Conservation (phyloP, 2,888 invertebrate genomes). For the Meloe dianella region DNA sequence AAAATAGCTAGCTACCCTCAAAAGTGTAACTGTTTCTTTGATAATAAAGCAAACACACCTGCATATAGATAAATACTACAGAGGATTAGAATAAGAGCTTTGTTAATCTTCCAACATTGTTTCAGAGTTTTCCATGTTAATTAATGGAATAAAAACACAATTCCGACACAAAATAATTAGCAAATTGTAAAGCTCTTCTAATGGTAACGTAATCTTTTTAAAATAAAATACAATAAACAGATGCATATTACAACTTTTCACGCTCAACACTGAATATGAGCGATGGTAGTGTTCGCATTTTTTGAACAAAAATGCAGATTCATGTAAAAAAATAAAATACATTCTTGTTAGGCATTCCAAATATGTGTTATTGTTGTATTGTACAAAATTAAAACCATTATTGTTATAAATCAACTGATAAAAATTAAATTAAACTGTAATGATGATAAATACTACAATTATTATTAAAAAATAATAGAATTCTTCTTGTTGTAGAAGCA, state of each 20-base stretch:
- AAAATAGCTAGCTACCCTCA: not conserved
- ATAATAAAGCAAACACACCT: not conserved
- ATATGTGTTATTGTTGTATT: too few relatives aligned
- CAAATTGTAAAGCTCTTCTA: not conserved
- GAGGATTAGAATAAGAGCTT: not conserved
- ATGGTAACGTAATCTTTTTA: not conserved
- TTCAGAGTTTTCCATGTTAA: not conserved
- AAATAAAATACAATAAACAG: not conserved
- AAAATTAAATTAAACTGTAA: too few relatives aligned
- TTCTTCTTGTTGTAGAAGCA: too few relatives aligned
- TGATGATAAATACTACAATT: too few relatives aligned
- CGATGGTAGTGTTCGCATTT: too few relatives aligned
- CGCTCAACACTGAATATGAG: not conserved
- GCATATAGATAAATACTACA: not conserved
- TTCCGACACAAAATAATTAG: not conserved
- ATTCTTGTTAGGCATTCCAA: too few relatives aligned
- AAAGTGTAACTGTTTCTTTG: not conserved
- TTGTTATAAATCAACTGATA: too few relatives aligned
- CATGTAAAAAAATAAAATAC: too few relatives aligned
- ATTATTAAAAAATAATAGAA: too few relatives aligned
- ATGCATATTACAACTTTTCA: not conserved
- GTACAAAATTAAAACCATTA: too few relatives aligned
- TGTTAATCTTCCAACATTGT: constrained; percentile 2
- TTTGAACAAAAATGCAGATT: too few relatives aligned
- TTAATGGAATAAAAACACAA: constrained; percentile 9